These are phyloP conservation scores for Rhegmatorhina hoffmannsi DNA, from an alignment of 2,113 vertebrate species.

Conservation along the genomic window DNA sequence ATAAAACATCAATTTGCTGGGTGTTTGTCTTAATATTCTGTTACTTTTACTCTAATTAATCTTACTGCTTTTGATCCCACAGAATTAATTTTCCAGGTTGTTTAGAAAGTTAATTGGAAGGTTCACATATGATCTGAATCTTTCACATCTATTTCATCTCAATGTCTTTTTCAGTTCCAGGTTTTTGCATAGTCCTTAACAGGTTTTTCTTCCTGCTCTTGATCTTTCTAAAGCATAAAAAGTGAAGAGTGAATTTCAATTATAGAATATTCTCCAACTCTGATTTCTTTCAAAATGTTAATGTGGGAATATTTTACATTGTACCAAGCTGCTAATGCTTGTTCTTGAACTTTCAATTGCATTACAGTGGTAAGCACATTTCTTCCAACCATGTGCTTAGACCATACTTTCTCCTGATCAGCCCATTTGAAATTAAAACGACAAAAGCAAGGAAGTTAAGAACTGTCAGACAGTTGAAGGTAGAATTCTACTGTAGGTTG, in stretches of 20 bases:
- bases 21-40: slow-evolving; percentile 41
- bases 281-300: slow-evolving; percentile 46
- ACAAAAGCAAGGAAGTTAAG: slow-evolving; percentile 54
- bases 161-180: slow-evolving; percentile 5
- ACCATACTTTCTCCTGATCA: slow-evolving; percentile 39
- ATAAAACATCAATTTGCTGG: slow-evolving; percentile 17
- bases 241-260: slow-evolving; percentile 31
- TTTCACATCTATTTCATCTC: background rate
- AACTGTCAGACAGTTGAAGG: background rate
- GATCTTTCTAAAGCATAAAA: slow-evolving; percentile 43
- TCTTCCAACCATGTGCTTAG: slow-evolving; percentile 68
- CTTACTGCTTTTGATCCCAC: slow-evolving; percentile 4
- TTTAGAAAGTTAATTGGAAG: slow-evolving; percentile 34
- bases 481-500: background rate
- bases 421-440: slow-evolving; percentile 65
- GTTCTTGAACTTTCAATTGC: slow-evolving; percentile 2
- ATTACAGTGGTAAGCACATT: slow-evolving; percentile 65
- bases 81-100: slow-evolving; percentile 31
- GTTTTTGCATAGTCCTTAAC: background rate
- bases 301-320: slow-evolving; percentile 21
- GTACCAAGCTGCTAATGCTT: slow-evolving; percentile 20
- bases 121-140: background rate
- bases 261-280: slow-evolving; percentile 12
- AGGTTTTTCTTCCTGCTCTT: slow-evolving; percentile 20
- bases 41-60: slow-evolving; percentile 59